Evolutionary conservation across 2,888 invertebrate genomes (phyloP), one percentile per base, ranked within the genome.

Genomic region (Thereva unica): DNA sequence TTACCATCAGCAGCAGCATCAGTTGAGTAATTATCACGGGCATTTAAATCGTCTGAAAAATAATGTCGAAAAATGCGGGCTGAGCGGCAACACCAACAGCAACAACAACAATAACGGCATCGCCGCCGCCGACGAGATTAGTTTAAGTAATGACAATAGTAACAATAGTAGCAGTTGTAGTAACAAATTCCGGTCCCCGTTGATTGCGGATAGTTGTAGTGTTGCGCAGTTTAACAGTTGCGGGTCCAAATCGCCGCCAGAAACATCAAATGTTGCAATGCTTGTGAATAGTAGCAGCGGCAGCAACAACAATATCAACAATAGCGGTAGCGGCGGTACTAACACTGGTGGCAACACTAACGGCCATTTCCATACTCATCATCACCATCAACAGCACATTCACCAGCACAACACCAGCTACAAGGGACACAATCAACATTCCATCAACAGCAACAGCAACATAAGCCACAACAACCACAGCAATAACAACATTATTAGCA

Each of bases 401-500:
- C 50, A n/a, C 45, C 56, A 42, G 70, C 69, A 67, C 72, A 67
- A 45, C 68, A 71, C 63, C 45, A 34, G 47, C 40, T 69, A 70
- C 47, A 68, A 67, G 44, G 70, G 69, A 54, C 64, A 70, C 63
- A 68, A 65, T 57, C 70, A 70, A 37, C 68, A 67, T 57, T 50
- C 42, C 45, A 69, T 34, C 45, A 65, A 50, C 52, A 65, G n/a
- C 50, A 67, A 34, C 63, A 35, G 38, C 34, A 52, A 37, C 37
- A 37, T 49, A 47, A 59, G 59, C 40, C 47, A 38, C 4, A 59
- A 49, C 34, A 49, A 69, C 71, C 47, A 38, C 4, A 59, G 38
- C 34, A 49, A 69, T 71, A 68, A 71, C 69, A 50, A 69, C 68
- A 67, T 69, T 70, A 68, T 68, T 69, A 67, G 9, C 69, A 68